Conservation (phyloP, 2,797 vertebrate species). For the Spinus olivaceus region DNA sequence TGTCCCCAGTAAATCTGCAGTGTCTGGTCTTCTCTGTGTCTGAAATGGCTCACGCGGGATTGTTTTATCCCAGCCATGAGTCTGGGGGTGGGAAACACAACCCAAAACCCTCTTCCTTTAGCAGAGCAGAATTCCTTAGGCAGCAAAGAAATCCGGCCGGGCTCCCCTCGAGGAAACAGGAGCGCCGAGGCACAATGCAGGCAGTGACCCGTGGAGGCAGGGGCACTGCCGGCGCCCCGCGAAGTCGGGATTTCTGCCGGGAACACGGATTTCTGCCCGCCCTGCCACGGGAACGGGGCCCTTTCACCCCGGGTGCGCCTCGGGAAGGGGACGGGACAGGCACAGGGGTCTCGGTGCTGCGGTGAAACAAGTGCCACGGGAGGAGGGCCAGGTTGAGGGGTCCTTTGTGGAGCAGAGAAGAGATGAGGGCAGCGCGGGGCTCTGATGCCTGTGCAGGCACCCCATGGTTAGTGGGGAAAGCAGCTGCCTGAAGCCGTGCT, state of each 20-base stretch:
- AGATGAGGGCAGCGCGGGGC: neutral
- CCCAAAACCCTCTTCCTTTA: neutral
- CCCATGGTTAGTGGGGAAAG: accelerated
- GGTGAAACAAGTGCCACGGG: neutral
- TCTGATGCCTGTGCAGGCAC: neutral
- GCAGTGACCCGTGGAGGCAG: conserved; percentile 6
- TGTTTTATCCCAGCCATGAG: neutral
- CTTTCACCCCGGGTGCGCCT: neutral
- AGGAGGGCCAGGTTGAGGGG: neutral
- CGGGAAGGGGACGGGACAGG: neutral
- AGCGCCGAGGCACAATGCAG: neutral
- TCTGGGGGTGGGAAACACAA: neutral
- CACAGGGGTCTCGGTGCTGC: neutral
- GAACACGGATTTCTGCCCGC: neutral
- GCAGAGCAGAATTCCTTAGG: neutral
- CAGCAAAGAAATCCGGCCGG: neutral
- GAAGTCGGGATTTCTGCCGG: neutral
- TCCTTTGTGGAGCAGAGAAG: neutral
- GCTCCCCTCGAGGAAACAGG: neutral
- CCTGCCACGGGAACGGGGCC: neutral
- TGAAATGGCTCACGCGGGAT: neutral
- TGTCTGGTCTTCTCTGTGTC: neutral
- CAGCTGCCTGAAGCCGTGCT: neutral
- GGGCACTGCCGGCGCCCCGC: neutral
- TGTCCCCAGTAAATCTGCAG: neutral